Base-by-base conservation (phyloP, 2,888 invertebrate genomes). In the Dione vanillae region DNA sequence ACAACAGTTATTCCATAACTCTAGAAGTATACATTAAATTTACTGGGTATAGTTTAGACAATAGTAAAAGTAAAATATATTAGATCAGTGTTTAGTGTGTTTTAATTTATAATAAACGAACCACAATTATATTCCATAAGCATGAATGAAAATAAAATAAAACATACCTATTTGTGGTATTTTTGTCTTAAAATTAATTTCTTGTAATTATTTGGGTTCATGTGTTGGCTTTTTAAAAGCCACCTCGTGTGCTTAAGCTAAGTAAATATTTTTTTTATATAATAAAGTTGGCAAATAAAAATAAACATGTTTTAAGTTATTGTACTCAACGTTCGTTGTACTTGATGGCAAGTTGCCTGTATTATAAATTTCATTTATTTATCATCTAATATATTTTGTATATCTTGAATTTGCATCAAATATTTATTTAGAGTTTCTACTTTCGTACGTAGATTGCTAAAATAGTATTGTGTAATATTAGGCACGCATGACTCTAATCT, bases 401-500 rank as follows among this genome's bases (percentile, higher is more conserved):
- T 12, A 58, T 35, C 16, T 6, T 49, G 40, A 37, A 41, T 40
- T 51, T 61, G 20, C 51, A 70, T 67, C 58, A 43, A 58, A 52
- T 35, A 65, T 67, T 51, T 64, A 20, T 62, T n/a, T 43, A 49
- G 62, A 43, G 56, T 56, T 59, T 67, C 49, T 45, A 49, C 20
- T 64, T 47, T 51, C 35, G 35, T 68, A 65, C 41, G 8, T 68
- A 45, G 41, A 54, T 58, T 41, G 65, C 45, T 73, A 66, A 47
- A 58, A 70, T 65, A 56, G 47, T 70, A 68, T 47, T 65, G 61
- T 66, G 54, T 68, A 68, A 82, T 83, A 87, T 91, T 91, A 93
- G 92, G 92, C 92, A 92, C 92, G 88, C 91, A 83, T 84, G 84
- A 86, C 90, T 88, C 89, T 85, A 89, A 88, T 91, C 87, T 91